A percentile compares a stretch with the other conserved stretches of the same genome.
Conservation (phyloP, 2,113 vertebrate species). For the Bettongia penicillata region DNA sequence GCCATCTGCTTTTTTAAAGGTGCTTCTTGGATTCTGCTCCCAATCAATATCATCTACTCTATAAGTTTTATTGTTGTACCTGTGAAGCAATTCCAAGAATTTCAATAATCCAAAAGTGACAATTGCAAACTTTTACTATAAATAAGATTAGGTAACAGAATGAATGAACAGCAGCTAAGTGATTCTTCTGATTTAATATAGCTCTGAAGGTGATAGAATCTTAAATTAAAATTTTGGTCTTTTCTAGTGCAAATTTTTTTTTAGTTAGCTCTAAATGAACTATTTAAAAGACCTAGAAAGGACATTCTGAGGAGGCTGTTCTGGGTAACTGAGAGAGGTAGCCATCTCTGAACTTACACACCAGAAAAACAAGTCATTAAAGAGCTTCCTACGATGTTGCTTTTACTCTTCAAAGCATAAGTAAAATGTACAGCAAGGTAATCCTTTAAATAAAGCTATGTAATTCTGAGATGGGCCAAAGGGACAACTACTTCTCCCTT, state of each 20-base stretch:
- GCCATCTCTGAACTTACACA: background rate
- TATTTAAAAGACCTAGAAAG: background rate
- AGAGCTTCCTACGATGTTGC: background rate
- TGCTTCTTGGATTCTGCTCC: slow-evolving; percentile 91
- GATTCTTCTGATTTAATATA: background rate
- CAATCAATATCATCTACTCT: slow-evolving; percentile 95
- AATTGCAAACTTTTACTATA: background rate
- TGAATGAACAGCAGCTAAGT: background rate
- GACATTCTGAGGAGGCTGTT: background rate
- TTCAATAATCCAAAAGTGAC: background rate
- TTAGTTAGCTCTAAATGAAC: background rate
- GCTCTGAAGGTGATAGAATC: background rate
- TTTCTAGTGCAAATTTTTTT: background rate
- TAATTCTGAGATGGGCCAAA: background rate
- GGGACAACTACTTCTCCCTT: too few species aligned
- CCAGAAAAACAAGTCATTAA: background rate
- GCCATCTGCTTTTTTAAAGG: slow-evolving; percentile 90
- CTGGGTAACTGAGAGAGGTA: background rate
- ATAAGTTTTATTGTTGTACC: slow-evolving; percentile 98
- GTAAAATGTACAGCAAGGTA: background rate
- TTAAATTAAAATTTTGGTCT: background rate
- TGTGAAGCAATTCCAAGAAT: slow-evolving; percentile 56
- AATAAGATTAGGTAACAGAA: background rate
- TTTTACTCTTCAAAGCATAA: background rate
- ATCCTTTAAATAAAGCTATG: background rate